These are phyloP conservation scores for Drosophila antonietae DNA, from an alignment of 2,888 invertebrate genomes.

Conservation along the genomic window DNA sequence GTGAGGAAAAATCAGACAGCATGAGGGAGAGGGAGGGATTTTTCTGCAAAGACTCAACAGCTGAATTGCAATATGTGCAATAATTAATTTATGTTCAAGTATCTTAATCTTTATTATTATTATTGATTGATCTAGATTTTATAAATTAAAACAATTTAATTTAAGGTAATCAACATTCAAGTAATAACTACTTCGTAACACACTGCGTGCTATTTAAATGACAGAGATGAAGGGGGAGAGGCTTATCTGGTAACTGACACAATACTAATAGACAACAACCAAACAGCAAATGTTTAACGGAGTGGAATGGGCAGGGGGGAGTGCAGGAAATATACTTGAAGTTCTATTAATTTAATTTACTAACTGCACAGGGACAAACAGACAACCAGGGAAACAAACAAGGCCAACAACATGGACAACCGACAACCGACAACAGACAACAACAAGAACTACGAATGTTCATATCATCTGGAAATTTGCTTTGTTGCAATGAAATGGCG, in stretches of 20 bases:
- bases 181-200: neutral
- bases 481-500: constrained; percentile 51
- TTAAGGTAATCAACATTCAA: neutral
- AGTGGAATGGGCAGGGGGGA: too few species aligned
- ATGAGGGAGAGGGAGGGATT: too few species aligned
- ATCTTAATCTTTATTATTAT: too few species aligned
- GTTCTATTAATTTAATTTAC: constrained; percentile 50
- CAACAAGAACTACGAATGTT: constrained; percentile 12
- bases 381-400: constrained; percentile 13
- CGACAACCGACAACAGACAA: constrained; percentile 1
- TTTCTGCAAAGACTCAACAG: too few species aligned
- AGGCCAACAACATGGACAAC: constrained; percentile 3
- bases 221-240: neutral
- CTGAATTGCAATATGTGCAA: too few species aligned
- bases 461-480: constrained; percentile 53
- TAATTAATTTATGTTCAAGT: too few species aligned
- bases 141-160: neutral
- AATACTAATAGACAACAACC: constrained; percentile 34
- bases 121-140: too few species aligned
- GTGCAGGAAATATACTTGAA: constrained; percentile 22
- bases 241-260: constrained; percentile 8
- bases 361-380: constrained; percentile 24
- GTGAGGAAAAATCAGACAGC: too few species aligned
- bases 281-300: neutral
- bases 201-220: neutral